Base-by-base conservation (phyloP, 2,797 vertebrate genomes). In the Acestrorhynchus altus region DNA sequence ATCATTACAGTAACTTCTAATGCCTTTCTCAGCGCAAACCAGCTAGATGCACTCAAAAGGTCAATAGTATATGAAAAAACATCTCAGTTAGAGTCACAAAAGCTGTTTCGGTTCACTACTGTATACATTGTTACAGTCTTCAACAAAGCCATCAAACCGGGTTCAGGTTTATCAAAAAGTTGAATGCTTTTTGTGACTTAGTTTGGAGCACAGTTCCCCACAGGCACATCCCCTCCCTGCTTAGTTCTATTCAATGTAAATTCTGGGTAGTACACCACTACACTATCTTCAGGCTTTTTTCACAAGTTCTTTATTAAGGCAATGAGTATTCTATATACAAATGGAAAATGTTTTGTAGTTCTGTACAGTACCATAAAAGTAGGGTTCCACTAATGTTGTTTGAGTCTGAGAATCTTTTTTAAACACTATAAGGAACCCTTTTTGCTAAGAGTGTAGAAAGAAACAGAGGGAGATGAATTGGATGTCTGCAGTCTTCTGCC, bases 401-500 rank as follows among this genome's bases (percentile, higher is more conserved):
- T 2, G 31, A 35, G 31, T 35, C 31, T 2, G 31, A 6, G 31
- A 35, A 35, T 6, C 31, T 35, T 35, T 35, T 35, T 35, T 6
- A 35, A 35, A 35, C 31, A 35, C 31, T 2, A 2, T 35, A n/a
- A n/a, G 31, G 31, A 35, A 35, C 31, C 2, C 31, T 35, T 35
- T 35, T 35, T 35, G 31, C 31, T 35, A 35, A 35, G 31, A 35
- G 31, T 35, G 31, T 35, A 35, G 31, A 44, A 28, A 49, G 54
- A 59, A 40, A 60, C 8, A 13, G 42, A 59, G 28, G 5, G n/a
- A 64, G 39, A 64, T 64, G 61, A 40, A 44, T 39, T 64, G 61
- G 20, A 64, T 24, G 64, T 76, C 46, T 71, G 56, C 42, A 61
- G n/a, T 61, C 24, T 51, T 49, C 54, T 51, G 22, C 49, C 28